Evolutionary conservation across 2,113 vertebrate genomes (phyloP), one percentile per base, ranked within the genome.

Genomic region (Cheilinus undulatus): DNA sequence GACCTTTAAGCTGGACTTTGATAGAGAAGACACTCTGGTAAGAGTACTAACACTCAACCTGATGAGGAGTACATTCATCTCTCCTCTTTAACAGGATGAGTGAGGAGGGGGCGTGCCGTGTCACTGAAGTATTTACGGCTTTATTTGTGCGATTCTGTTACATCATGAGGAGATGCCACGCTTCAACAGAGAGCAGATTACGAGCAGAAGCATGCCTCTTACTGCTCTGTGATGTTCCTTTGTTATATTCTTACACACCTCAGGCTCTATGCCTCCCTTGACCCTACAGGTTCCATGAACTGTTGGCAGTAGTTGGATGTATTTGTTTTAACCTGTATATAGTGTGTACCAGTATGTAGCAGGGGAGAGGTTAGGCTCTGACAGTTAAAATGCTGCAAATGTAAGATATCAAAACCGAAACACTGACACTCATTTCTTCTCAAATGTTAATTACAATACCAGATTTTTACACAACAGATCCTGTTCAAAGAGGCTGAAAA

Each of bases 321-420:
- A 45, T 60, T 72, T 66, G 76, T 78, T 48, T 49, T 5, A 27
- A 56, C 69, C 49, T 78, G 76, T 20, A n/a, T n/a, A n/a, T n/a
- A n/a, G n/a, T n/a, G n/a, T n/a, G n/a, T n/a, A n/a, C n/a, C n/a
- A n/a, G n/a, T n/a, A 1, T 19, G 46, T 9, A 52, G 61, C 48
- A 23, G 14, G 19, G 20, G 40, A n/a, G 0, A 19, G 34, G 56
- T 2, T 6, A 34, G 2, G 56, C 10, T 46, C 7, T 15, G 36
- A 36, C 0, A 19, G 11, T 36, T 12, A 34, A 12, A 58, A 12
- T 11, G 8, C 14, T 3, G 20, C 3, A n/a, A 34, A 56, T 36
- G n/a, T n/a, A 7, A 20, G 20, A 17, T 2, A 38, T 38, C 1
- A 12, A 38, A 38, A 38, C 4, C 36, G 14, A 38, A 38, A 38